phyloP scores from a whole-genome alignment of 2,888 invertebrate genomes.

The Choreutis nemorana region DNA sequence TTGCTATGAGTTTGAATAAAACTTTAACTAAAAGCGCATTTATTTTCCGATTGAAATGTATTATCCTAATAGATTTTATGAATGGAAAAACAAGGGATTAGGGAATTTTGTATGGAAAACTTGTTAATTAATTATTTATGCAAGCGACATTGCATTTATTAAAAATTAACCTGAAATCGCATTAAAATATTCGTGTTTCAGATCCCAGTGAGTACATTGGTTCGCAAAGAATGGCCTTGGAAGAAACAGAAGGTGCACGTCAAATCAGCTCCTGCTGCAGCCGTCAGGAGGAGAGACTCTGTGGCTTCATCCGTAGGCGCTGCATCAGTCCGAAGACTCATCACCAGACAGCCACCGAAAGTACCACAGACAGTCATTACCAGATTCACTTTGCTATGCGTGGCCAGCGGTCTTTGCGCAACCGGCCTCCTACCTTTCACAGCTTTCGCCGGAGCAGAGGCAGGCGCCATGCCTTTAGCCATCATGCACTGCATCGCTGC shows the following conservation, averaged over 20 bases:
- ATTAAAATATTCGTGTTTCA: slow-evolving; percentile 18
- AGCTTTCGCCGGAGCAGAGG: slow-evolving; percentile 54
- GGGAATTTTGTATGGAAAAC: no score
- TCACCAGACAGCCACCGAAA: slow-evolving; percentile 62
- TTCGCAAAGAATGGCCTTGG: slow-evolving; percentile 60
- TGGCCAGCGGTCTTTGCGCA: slow-evolving; percentile 69
- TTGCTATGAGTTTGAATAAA: no score
- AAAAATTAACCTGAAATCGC: not conserved
- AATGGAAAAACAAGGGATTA: no score
- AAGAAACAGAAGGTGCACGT: slow-evolving; percentile 35
- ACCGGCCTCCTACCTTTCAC: slow-evolving; percentile 70
- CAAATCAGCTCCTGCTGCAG: slow-evolving; percentile 19
- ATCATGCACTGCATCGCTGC: slow-evolving; percentile 70
- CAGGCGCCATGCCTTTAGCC: slow-evolving; percentile 71
- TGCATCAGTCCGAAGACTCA: slow-evolving; percentile 77
- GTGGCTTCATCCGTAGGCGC: slow-evolving; percentile 78
- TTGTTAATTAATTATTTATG: not conserved
- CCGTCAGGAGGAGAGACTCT: slow-evolving; percentile 67
- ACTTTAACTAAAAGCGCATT: no score
- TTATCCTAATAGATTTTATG: no score
- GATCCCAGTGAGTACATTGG: slow-evolving; percentile 51
- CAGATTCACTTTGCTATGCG: slow-evolving; percentile 61
- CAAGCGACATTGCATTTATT: not conserved
- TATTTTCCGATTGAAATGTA: no score
- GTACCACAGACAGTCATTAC: slow-evolving; percentile 54